A percentile compares a stretch with the other conserved stretches of the same genome.
phyloP scores from a whole-genome alignment of 1,140 invertebrate species.

The Berghia stephanieae region DNA sequence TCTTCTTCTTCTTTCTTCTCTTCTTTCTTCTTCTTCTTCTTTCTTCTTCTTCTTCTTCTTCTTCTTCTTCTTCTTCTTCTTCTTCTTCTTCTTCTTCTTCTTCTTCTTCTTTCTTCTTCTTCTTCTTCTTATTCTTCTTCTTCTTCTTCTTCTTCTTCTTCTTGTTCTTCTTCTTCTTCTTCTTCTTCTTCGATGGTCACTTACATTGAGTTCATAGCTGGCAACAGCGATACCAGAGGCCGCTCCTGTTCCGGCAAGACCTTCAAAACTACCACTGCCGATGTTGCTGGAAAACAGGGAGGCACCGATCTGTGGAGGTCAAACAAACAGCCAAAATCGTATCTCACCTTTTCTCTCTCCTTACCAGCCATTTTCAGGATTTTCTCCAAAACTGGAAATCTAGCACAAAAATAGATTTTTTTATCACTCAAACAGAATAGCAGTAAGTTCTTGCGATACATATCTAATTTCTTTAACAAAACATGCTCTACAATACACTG shows the following conservation, averaged over 20 bases:
- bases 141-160: neutral
- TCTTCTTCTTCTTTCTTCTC: neutral
- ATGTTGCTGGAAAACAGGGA: conserved; percentile 25
- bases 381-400: no score
- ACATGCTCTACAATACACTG: no score
- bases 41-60: neutral
- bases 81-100: neutral
- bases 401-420: no score
- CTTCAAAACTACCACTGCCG: conserved; percentile 20
- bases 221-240: conserved; percentile 68
- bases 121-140: neutral
- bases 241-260: conserved; percentile 68
- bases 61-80: neutral
- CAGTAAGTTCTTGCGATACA: no score
- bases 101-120: neutral
- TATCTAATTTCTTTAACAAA: no score
- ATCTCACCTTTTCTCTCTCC: no score
- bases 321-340: no score
- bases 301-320: no score
- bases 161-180: neutral
- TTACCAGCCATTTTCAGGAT: no score
- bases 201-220: conserved; percentile 72
- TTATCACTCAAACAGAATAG: no score
- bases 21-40: neutral
- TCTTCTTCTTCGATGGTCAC: conserved; percentile 24